Percentiles rank a stretch among this genome's conserved stretches.
Conservation (phyloP, 2,797 vertebrate genomes). For the Miichthys miiuy region DNA sequence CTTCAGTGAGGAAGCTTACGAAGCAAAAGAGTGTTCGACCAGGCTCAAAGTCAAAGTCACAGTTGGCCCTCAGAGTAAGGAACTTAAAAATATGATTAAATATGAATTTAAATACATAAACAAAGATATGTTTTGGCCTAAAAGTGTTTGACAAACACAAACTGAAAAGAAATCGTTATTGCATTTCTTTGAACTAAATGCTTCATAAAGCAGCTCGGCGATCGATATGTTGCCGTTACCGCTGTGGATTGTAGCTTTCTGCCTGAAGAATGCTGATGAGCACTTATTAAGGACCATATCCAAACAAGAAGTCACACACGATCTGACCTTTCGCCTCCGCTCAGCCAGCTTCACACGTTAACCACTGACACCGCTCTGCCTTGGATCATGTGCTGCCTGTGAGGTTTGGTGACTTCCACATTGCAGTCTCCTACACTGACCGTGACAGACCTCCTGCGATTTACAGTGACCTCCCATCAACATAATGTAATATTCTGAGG, state of each 20-base stretch:
- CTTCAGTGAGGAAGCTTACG: too few species aligned
- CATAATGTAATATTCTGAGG: slow-evolving; percentile 25
- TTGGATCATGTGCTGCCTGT: neutral
- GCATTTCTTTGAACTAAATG: slow-evolving; percentile 3
- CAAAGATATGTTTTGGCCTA: too few species aligned
- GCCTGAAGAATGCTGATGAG: slow-evolving; percentile 10
- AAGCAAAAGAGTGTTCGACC: too few species aligned
- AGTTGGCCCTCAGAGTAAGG: neutral
- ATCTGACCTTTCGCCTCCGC: slow-evolving; percentile 9
- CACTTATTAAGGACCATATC: neutral
- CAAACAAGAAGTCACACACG: slow-evolving; percentile 11
- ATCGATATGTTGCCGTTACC: slow-evolving; percentile 24
- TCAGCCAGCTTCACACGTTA: neutral
- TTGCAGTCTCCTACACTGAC: neutral
- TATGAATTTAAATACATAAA: too few species aligned
- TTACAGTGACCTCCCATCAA: neutral
- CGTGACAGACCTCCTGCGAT: neutral
- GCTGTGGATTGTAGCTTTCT: slow-evolving; percentile 3
- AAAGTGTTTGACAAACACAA: neutral
- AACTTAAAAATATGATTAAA: neutral
- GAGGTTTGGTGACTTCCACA: too few species aligned
- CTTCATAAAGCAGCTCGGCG: neutral
- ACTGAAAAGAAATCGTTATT: neutral
- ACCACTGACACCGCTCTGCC: slow-evolving; percentile 4
- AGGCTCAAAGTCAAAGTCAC: too few species aligned